phyloP scores from a whole-genome alignment of 2,888 invertebrate genomes.

The Acronicta leporina region DNA sequence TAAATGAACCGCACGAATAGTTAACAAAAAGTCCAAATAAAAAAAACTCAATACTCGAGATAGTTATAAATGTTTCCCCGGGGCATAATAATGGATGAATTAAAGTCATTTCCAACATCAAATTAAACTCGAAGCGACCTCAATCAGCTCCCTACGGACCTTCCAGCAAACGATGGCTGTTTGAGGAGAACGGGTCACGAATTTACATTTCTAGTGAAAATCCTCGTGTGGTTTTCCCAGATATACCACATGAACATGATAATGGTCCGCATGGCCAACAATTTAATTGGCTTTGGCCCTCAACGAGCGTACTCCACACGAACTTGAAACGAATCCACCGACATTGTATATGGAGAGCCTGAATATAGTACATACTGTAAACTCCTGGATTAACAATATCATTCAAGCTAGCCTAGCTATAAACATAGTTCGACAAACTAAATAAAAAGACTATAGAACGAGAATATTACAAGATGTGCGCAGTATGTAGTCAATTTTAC shows the following conservation, averaged over 20 bases:
- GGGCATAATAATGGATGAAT: conserved; percentile 6
- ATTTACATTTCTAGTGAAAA: conserved; percentile 1
- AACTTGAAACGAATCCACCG: conserved; percentile 9
- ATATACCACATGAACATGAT: conserved; percentile 11
- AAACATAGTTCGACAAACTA: not conserved
- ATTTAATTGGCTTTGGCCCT: conserved; percentile 29
- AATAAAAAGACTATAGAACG: not conserved
- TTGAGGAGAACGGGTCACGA: not conserved
- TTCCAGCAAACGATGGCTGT: conserved; percentile 1
- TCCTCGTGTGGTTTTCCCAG: not conserved
- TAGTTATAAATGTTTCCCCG: conserved; percentile 3
- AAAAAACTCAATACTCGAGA: not conserved
- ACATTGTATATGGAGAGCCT: not conserved
- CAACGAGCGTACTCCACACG: conserved; percentile 17
- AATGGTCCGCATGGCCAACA: conserved; percentile 11
- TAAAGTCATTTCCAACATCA: conserved; percentile 12
- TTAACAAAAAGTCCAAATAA: too few species aligned
- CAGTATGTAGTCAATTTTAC: too few species aligned
- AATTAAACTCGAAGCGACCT: conserved; percentile 13
- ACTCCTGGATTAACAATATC: not conserved
- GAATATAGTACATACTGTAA: not conserved
- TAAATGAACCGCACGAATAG: too few species aligned
- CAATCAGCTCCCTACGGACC: conserved; percentile 1
- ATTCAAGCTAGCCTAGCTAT: too few species aligned
- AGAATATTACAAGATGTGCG: too few species aligned